Percentiles rank a stretch among this genome's conserved stretches.
Conservation (phyloP, 1,140 invertebrate genomes). For the Eurosta solidaginis region DNA sequence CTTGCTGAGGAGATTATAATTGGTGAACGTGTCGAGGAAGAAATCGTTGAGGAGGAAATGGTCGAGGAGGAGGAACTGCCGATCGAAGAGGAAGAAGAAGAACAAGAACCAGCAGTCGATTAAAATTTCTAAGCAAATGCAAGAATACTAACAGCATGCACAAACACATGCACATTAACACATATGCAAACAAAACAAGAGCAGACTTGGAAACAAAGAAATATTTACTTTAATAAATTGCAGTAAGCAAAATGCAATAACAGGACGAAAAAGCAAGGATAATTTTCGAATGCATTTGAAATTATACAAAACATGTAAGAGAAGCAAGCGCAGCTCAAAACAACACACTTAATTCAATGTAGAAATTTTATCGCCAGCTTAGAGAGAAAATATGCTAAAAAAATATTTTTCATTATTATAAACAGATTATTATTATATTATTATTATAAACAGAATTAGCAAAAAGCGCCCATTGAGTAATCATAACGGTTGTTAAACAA, state of each 20-base stretch:
- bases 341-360: not conserved
- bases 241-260: not conserved
- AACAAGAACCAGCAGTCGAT: slow-evolving; percentile 16
- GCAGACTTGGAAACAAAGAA: too few species aligned
- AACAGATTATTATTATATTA: too few species aligned
- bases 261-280: too few species aligned
- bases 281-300: too few species aligned
- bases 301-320: not conserved
- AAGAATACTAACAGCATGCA: not conserved
- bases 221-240: too few species aligned
- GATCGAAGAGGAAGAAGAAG: slow-evolving; percentile 29
- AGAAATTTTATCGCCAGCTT: not conserved
- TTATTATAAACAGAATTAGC: too few species aligned
- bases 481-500: too few species aligned
- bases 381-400: not conserved
- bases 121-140: slow-evolving; percentile 11
- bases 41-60: slow-evolving; percentile 37
- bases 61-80: slow-evolving; percentile 35
- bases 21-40: slow-evolving; percentile 45
- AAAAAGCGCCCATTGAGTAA: too few species aligned
- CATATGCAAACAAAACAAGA: not conserved
- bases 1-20: slow-evolving; percentile 55
- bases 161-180: too few species aligned
- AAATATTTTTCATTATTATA: not conserved
- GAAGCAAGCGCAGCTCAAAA: not conserved